phyloP scores from a whole-genome alignment of 2,888 invertebrate genomes.

The Venusia cambrica region DNA sequence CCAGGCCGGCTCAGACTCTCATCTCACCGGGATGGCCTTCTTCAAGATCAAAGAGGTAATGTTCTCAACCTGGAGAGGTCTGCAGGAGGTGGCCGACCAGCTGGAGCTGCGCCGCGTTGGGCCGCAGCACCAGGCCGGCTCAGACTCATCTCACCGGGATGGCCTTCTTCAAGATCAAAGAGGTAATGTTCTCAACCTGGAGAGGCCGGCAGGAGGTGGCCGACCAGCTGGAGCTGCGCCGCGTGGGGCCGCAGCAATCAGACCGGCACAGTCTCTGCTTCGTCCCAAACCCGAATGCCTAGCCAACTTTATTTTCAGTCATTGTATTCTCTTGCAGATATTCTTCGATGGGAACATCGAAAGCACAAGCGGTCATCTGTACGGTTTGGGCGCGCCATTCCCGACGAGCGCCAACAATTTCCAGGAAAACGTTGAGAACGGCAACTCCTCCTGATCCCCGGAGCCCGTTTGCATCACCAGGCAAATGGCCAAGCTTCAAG shows the following conservation, averaged over 20 bases:
- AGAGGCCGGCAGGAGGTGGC: too few relatives aligned
- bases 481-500: constrained; percentile 32
- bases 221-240: constrained; percentile 91
- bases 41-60: too few relatives aligned
- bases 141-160: constrained; percentile 98
- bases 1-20: too few relatives aligned
- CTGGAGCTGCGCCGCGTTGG: too few relatives aligned
- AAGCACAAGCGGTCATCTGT: constrained; percentile 97
- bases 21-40: too few relatives aligned
- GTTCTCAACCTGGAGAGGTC: too few relatives aligned
- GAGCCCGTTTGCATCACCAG: constrained; percentile 27
- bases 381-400: constrained; percentile 95
- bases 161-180: constrained; percentile 90
- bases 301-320: constrained; percentile 1
- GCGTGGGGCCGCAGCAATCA: constrained; percentile 99
- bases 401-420: constrained; percentile 88
- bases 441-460: constrained; percentile 68
- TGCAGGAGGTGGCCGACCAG: too few relatives aligned
- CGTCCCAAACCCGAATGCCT: constrained; percentile 97
- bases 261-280: constrained; percentile 99
- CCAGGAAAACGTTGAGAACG: constrained; percentile 85
- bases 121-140: constrained; percentile 98
- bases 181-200: constrained; percentile 38
- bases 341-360: constrained; percentile 99
- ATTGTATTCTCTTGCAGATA: constrained; percentile 83